These are phyloP conservation scores for Ophioninae sp. DNA, from an alignment of 2,888 invertebrate species.

Conservation along the genomic window DNA sequence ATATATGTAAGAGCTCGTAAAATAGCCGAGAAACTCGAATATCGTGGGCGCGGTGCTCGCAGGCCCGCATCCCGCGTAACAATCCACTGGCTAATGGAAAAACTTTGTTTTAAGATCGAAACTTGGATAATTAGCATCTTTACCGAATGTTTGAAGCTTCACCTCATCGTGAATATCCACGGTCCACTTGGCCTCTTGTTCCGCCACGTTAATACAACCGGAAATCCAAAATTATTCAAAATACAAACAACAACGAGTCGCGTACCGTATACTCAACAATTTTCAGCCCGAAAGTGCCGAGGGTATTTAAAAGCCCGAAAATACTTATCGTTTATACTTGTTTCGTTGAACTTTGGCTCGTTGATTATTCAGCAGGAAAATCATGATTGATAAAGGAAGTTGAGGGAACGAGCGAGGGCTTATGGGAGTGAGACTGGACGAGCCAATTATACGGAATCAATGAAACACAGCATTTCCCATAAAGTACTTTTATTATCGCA, in stretches of 20 bases:
- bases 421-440: not conserved
- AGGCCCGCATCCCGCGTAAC: slow-evolving; percentile 74
- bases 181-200: slow-evolving; percentile 40
- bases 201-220: slow-evolving; percentile 35
- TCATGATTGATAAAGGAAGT: slow-evolving; percentile 2
- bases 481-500: slow-evolving; percentile 77
- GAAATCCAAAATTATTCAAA: slow-evolving; percentile 72
- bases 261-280: slow-evolving; percentile 30
- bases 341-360: slow-evolving; percentile 7
- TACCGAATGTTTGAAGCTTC: slow-evolving; percentile 65
- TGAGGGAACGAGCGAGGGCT: not conserved
- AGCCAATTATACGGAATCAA: slow-evolving; percentile 22
- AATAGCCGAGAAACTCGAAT: slow-evolving; percentile 42
- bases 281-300: slow-evolving; percentile 12
- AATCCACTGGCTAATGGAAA: slow-evolving; percentile 80
- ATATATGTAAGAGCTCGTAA: slow-evolving; percentile 45
- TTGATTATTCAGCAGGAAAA: slow-evolving; percentile 16
- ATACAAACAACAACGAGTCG: slow-evolving; percentile 67
- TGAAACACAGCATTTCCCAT: slow-evolving; percentile 63
- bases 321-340: slow-evolving; percentile 1
- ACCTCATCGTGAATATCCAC: slow-evolving; percentile 13
- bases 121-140: slow-evolving; percentile 81
- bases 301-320: not conserved
- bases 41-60: slow-evolving; percentile 42
- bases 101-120: slow-evolving; percentile 78